These are phyloP conservation scores for Porites lutea DNA, from an alignment of 64 coral and sea anemone species.

Conservation along the genomic window DNA sequence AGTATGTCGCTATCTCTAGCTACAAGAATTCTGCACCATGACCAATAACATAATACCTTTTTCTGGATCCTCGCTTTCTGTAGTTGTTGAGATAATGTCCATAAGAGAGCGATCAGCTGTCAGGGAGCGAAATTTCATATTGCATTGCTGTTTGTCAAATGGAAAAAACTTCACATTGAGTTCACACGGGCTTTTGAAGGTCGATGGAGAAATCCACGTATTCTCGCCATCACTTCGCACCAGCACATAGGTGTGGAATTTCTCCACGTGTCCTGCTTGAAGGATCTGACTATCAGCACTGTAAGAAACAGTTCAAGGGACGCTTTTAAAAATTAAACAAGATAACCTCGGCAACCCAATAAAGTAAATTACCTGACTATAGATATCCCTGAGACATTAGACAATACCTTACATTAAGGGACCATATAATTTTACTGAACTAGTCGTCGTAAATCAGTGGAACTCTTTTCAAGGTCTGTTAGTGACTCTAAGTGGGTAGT, in stretches of 20 bases:
- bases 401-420: too few relatives aligned
- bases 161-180: conserved; percentile 80
- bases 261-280: conserved; percentile 66
- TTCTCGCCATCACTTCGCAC: conserved; percentile 59
- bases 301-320: background rate
- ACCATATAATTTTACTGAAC: too few relatives aligned
- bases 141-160: conserved; percentile 72
- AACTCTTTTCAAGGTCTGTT: too few relatives aligned
- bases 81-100: background rate
- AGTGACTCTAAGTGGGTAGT: too few relatives aligned
- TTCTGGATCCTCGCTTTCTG: background rate
- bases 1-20: background rate
- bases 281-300: conserved; percentile 64
- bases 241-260: conserved; percentile 57
- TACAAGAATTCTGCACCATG: background rate
- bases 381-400: too few relatives aligned
- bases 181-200: conserved; percentile 66
- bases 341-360: too few relatives aligned
- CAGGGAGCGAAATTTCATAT: conserved; percentile 38
- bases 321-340: too few relatives aligned
- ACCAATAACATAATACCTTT: background rate
- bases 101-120: conserved; percentile 9
- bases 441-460: too few relatives aligned
- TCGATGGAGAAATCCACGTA: conserved; percentile 65
- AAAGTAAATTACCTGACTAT: too few relatives aligned